phyloP scores from a whole-genome alignment of 2,888 invertebrate genomes.

The Hymenopus coronatus region DNA sequence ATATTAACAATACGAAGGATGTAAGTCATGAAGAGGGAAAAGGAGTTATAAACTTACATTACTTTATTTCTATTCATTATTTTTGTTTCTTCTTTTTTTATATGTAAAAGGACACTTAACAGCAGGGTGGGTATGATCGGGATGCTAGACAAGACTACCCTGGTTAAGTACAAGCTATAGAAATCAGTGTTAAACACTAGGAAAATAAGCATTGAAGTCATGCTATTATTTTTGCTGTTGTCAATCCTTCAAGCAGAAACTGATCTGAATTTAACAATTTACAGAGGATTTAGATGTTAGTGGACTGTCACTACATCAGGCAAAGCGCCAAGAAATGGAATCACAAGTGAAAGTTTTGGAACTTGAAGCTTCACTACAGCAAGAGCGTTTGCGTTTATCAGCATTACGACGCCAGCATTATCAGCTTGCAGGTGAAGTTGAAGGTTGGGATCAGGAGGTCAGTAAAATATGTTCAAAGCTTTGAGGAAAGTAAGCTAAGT shows the following conservation, averaged over 20 bases:
- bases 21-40: too few species aligned
- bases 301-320: slow-evolving; percentile 86
- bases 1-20: too few species aligned
- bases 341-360: slow-evolving; percentile 92
- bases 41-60: too few species aligned
- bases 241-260: neutral
- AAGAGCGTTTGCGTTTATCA: slow-evolving; percentile 80
- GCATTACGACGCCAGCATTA: slow-evolving; percentile 91
- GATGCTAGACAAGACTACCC: too few species aligned
- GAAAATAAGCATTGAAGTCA: too few species aligned
- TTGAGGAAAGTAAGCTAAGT: neutral
- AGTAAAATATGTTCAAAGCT: neutral
- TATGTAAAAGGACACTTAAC: too few species aligned
- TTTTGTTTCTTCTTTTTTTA: too few species aligned
- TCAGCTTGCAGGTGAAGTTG: slow-evolving; percentile 69
- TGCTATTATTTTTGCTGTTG: neutral
- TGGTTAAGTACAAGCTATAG: too few species aligned
- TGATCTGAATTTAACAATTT: neutral
- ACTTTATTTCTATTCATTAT: too few species aligned
- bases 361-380: slow-evolving; percentile 84
- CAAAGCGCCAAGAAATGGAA: slow-evolving; percentile 96
- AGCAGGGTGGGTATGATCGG: too few species aligned
- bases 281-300: slow-evolving; percentile 87
- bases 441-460: slow-evolving; percentile 46
- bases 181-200: too few species aligned